Evolutionary conservation across 2,888 invertebrate species (phyloP), one percentile per base, ranked within the genome.

Genomic region (Drosophila flavopinicola): DNA sequence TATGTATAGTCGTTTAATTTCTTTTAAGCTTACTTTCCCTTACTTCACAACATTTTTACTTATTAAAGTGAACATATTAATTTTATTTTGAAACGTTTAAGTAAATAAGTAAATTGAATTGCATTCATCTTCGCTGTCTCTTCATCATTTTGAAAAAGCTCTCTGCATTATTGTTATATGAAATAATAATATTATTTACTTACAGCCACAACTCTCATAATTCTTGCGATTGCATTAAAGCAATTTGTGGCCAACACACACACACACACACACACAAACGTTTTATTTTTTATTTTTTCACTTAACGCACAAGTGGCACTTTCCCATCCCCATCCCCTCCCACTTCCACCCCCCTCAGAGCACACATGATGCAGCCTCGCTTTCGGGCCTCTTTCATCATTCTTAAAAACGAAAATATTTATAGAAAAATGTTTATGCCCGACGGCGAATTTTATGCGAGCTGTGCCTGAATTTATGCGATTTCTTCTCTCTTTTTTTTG

Each of bases 351-450:
- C 24, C 15, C n/a, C 3, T 7, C 6, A 4, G 6, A 7, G 17
- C 33, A 10, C 10, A 24, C 3, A 37, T 30, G 30, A 15, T 32
- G 32, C 32, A 44, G 5, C 6, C 23, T 10, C 20, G 52, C 44
- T 32, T 44, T 51, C 48, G 24, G 44, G 30, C 39, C 56, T 53
- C 60, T 61, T 54, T 61, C 57, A 67, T 68, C 60, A 68, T 54
- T 64, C 64, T 71, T 73, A 58, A 59, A 74, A 64, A 60, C 32
- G 53, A 73, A 77, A 64, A 75, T 78, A 69, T 77, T 77, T 74
- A 61, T 66, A 66, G 53, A 66, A 66, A 66, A 66, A 69, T 77
- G 69, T 74, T 66, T 59, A 66, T 64, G 68, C 66, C 59, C 48
- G 38, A 25, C 37, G 54, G 61, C 75, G 70, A 63, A 69, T 74